Evolutionary conservation across 2,113 vertebrate species (phyloP), one percentile per base, ranked within the genome.

Genomic region (Podocnemis expansa): DNA sequence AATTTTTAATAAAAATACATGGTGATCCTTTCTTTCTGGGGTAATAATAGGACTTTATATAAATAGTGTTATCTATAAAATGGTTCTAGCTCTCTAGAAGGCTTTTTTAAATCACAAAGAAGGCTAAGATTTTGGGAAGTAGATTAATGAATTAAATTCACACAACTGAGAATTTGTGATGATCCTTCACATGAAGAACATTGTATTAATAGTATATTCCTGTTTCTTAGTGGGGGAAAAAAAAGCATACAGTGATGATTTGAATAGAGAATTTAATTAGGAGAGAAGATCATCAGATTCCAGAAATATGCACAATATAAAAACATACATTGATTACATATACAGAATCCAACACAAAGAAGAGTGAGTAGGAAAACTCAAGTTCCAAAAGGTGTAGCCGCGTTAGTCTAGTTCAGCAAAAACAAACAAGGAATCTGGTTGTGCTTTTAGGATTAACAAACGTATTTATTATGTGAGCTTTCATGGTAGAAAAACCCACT

Each of bases 1-100:
- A 81, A 83, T 84, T 93, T 93, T 63, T 80, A 87, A 92, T 97
- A 84, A 92, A 94, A 88, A 84, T 56, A 93, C 87, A 84, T 76
- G 34, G 75, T 3, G 63, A 93, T 91, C 54, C 75, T 56, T 81
- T 96, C 85, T 85, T 95, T 56, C 85, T 38, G 29, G 49, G 82
- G 91, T 94, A 97, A 96, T 96, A 97, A 97, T 96, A 95, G 95
- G 89, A 96, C 85, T 91, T 85, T 9, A 83, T 85, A 96, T 89
- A 96, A 97, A 96, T 89, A 96, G 90, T 11, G 41, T 60, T 80
- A 88, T 91, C 94, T 83, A 8, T 38, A 90, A 97, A 95, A 90
- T 63, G 60, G 73, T 91, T 95, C 93, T 90, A 88, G 94, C 95
- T 94, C 89, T 94, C 94, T 92, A 89, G 76, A 93, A 94, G 67